A percentile compares a stretch with the other conserved stretches of the same genome.
phyloP scores from a whole-genome alignment of 2,113 vertebrate genomes.

The Chlamydotis undulata region DNA sequence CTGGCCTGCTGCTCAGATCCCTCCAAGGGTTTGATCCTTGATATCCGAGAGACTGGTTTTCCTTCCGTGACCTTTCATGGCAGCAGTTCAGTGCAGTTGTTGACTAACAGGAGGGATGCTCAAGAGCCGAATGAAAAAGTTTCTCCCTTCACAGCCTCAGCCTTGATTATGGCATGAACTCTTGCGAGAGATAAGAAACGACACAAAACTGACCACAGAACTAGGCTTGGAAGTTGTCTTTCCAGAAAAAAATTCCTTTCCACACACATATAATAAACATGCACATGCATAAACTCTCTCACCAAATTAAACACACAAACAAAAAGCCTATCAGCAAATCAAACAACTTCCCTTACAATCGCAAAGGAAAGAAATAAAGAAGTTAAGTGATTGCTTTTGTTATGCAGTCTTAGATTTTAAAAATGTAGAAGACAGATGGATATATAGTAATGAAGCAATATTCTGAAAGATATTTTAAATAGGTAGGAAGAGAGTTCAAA shows the following conservation, averaged over 20 bases:
- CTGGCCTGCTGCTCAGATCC: neutral
- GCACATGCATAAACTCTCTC: neutral
- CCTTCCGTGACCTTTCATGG: neutral
- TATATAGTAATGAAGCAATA: neutral
- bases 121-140: neutral
- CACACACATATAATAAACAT: neutral
- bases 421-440: neutral
- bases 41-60: neutral
- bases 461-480: neutral
- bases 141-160: neutral
- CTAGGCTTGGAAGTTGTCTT: neutral
- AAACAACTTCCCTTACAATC: neutral
- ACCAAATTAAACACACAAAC: neutral
- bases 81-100: neutral
- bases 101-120: neutral
- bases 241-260: neutral
- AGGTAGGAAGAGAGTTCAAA: slow-evolving; percentile 6
- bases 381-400: neutral
- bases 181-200: neutral
- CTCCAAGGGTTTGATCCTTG: neutral
- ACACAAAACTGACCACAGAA: neutral
- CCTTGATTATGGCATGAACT: neutral
- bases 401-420: neutral
- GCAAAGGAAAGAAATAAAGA: neutral
- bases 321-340: neutral